Evolutionary conservation across 2,888 invertebrate species (phyloP), one percentile per base, ranked within the genome.

Genomic region (Choristoneura rosaceana): DNA sequence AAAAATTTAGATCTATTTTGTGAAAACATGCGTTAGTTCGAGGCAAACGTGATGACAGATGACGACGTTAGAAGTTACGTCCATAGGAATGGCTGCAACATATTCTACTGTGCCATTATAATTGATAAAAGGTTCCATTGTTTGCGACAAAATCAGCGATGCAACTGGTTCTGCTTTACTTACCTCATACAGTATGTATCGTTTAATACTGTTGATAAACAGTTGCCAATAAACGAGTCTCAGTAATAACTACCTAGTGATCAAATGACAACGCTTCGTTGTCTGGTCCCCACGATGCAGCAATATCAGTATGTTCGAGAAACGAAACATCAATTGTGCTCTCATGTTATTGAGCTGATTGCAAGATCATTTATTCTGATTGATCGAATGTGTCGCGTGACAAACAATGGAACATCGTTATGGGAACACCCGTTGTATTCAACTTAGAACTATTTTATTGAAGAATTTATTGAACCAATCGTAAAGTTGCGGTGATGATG

Each of bases 331-430:
- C 81, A 82, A 83, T 84, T 85, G 87, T 79, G 84, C 79, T 76
- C 74, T 67, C 69, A 81, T 81, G 87, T 90, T 77, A 85, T 92
- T 92, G 87, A 92, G 90, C 89, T 88, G 89, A 90, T 92, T 88
- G 88, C 81, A 75, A 79, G 74, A 74, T 76, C 82, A 81, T 81
- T 83, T 81, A 74, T 80, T 74, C 75, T 73, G 75, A 80, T 80
- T 74, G 76, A 66, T 76, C 74, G 75, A 81, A 81, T 9, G 52
- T 52, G 52, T 82, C 80, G 80, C 76, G 78, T 81, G 81, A 74
- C 74, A 69, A 59, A 73, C 62, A 74, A 73, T 61, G 68, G 68
- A 62, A 66, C 41, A 63, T 70, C 34, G 38, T 47, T 38, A 69
- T 50, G 12, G 12, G 34, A 34, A 68, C 2, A 58, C 50, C 9